Base-by-base conservation (phyloP, 2,888 invertebrate species). In the Sipha maydis region DNA sequence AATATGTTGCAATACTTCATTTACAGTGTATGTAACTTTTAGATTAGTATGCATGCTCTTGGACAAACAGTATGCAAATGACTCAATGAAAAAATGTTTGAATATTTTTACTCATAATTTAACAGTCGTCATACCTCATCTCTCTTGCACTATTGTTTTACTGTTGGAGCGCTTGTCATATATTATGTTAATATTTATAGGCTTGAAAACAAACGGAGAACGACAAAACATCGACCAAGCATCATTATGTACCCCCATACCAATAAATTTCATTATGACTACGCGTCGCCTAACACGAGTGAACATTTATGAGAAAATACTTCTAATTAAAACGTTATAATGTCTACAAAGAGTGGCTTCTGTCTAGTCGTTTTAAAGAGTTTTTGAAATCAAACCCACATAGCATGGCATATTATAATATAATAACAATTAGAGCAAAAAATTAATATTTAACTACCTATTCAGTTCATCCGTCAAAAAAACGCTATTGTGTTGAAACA, bases 21-120 rank as follows among this genome's bases (percentile, higher is more conserved):
- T 48, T 84, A 76, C 67, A 41, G 76, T 4, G 41, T 48, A 78
- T 69, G 77, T 78, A 34, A 77, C 77, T 78, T 69, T 78, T 56
- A 17, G 34, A 82, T 88, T 88, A 88, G 67, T 88, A 82, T 88
- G 82, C 88, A 48, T 25, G 31, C 86, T 73, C 71, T 73, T 48
- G 67, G 48, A 88, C 88, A 88, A 86, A 88, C 75, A 88, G 75
- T 75, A 88, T 88, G 88, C 75, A 88, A 88, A 88, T 88, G 31
- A 88, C 41, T 38, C 21, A 1, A 85, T 69, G 75, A 76, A 54
- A 86, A 86, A 41, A 25, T 54, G 9, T 79, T 86, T 73, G 54
- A 67, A 79, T 86, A 71, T 86, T 86, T 85, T 78, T 78, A 69
- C 67, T 85, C 48, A 25, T 69, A 69, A 79, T 79, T 79, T 73